Percentiles rank a stretch among this genome's conserved stretches.
Conservation (phyloP, 2,113 vertebrate genomes). For the Gallinago jamesoni region DNA sequence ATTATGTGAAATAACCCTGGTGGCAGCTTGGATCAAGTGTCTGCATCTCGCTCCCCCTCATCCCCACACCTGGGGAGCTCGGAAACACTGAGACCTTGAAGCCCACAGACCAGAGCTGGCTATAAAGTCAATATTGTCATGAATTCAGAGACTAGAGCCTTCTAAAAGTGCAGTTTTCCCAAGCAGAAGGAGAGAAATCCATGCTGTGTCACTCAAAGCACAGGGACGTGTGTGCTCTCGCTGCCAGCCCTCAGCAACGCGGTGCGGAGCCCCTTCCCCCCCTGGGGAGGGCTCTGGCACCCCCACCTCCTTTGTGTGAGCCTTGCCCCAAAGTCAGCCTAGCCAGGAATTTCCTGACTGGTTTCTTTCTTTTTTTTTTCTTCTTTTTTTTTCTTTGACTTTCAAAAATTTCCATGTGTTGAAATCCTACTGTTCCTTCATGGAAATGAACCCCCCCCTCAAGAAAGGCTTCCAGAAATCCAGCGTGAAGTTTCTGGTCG, state of each 20-base stretch:
- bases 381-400: background rate
- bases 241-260: background rate
- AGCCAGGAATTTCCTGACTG: conserved; percentile 39
- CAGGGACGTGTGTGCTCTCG: fast-evolving
- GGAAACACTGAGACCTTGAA: background rate
- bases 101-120: background rate
- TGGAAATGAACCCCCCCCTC: background rate
- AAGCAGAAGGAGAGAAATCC: background rate
- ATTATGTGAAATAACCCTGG: background rate
- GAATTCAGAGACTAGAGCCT: background rate
- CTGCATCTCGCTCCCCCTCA: background rate
- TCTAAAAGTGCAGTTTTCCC: background rate
- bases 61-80: background rate
- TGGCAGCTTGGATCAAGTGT: background rate
- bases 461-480: conserved; percentile 6
- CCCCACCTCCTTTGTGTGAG: background rate
- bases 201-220: background rate
- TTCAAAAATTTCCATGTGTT: background rate
- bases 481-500: background rate
- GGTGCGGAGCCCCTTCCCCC: background rate
- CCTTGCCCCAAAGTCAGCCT: background rate
- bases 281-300: background rate
- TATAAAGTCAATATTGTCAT: background rate
- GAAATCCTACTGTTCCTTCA: background rate
- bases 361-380: background rate